Base-by-base conservation (phyloP, 2,113 vertebrate genomes). In the Epinephelus lanceolatus region DNA sequence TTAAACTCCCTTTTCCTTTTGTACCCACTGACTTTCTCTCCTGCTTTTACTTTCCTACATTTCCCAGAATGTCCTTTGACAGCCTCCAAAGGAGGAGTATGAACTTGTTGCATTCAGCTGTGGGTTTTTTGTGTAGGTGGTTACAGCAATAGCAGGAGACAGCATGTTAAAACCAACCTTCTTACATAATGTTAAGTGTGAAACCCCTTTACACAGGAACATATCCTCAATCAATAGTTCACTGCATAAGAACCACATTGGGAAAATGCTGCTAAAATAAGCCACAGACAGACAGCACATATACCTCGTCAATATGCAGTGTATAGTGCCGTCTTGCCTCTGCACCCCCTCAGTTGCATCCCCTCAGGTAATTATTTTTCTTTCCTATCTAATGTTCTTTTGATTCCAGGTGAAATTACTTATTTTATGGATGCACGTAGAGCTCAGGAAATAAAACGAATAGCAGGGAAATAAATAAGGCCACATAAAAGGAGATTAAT, bases 401-500 rank as follows among this genome's bases (percentile, higher is more conserved):
- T n/a, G 1, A 37, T 62, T 75, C 42, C 57, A 33, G 21, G 14
- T 40, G 47, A 76, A 76, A 76, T 37, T 17, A 37, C 25, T 6
- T 17, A 2, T 62, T 75, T 61, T 37, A 37, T 51, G 33, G 42
- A 3, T 51, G 19, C 18, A 56, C 4, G 25, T 27, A 4, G 18
- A 27, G 55, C 30, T 23, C 13, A 55, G 19, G 9, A n/a, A 8
- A 33, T 6, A 52, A 49, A 37, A 30, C 62, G 2, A 18, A 40
- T 52, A 17, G 4, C 30, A n/a, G 30, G 19, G 33, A 37, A 70
- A 53, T 23, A n/a, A 71, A 71, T 12, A 55, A 37, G 13, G 33
- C 7, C 33, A 71, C 21, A 56, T 56, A 40, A 71, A 61, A 59
- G 11, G 6, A 15, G 18, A 21, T 60, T 61, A 74, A 62, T 74